Conservation (phyloP, 53 echinoderm and acorn worm species). For the Luidia sarsii region DNA sequence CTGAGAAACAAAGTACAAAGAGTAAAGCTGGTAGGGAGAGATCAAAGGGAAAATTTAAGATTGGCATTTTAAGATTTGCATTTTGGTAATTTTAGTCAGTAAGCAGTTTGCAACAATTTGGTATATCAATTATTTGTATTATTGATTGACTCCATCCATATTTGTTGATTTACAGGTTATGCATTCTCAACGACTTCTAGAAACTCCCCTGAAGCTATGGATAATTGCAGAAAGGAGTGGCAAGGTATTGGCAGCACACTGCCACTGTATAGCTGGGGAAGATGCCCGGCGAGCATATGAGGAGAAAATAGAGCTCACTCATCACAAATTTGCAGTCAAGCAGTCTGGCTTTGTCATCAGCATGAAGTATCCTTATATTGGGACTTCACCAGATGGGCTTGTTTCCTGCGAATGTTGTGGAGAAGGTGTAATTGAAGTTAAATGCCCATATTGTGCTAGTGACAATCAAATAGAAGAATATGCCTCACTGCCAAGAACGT, state of each 20-base stretch:
- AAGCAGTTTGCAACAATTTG: too few relatives aligned
- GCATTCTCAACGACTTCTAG: conserved; percentile 45
- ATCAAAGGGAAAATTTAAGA: too few relatives aligned
- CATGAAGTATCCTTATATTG: conserved; percentile 12
- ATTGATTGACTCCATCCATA: too few relatives aligned
- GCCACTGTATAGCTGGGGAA: conserved; percentile 53
- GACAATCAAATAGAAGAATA: too few relatives aligned
- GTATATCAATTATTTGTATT: too few relatives aligned
- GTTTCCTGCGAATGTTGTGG: conserved; percentile 28
- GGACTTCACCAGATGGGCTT: conserved; percentile 40
- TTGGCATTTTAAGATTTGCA: too few relatives aligned
- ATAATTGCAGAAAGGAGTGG: conserved; percentile 45
- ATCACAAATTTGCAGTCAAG: conserved; percentile 22
- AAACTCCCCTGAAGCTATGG: conserved; percentile 44
- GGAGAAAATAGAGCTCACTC: conserved; percentile 13
- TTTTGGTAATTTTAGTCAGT: too few relatives aligned
- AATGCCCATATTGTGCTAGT: conserved; percentile 33
- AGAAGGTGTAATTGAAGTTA: conserved; percentile 17
- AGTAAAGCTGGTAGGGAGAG: too few relatives aligned
- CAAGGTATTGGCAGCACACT: conserved; percentile 45
- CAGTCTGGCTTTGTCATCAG: conserved; percentile 36
- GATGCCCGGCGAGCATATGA: conserved; percentile 6
- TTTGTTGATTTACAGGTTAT: conserved; percentile 23
- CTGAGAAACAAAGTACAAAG: too few relatives aligned
- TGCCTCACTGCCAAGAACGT: too few relatives aligned